Evolutionary conservation across 2,797 vertebrate species (phyloP).

Genomic region (Melanotaenia trifasciata): DNA sequence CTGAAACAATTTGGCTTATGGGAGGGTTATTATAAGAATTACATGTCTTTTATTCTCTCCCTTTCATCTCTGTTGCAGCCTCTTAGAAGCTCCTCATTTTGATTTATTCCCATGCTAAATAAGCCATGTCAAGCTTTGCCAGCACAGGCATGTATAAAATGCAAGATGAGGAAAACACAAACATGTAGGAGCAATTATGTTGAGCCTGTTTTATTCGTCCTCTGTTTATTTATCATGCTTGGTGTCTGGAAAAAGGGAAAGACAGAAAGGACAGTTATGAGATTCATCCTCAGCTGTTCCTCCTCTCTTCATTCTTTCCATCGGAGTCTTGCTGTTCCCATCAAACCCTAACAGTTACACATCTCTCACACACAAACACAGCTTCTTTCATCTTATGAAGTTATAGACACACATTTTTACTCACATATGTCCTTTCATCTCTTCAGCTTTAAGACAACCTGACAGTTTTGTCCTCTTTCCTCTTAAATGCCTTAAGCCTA

Average conservation of each 20-base stretch:
- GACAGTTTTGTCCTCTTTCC: conserved; percentile 41
- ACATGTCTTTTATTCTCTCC: conserved; percentile 55
- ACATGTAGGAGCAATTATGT: conserved; percentile 34
- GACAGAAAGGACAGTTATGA: conserved; percentile 26
- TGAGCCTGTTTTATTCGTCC: conserved; percentile 34
- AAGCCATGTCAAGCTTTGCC: conserved; percentile 65
- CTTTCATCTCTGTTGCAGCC: conserved; percentile 65
- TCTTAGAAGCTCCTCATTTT: conserved; percentile 58
- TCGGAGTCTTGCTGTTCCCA: conserved; percentile 23
- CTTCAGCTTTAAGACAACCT: conserved; percentile 19
- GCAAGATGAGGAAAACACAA: conserved; percentile 57
- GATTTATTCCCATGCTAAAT: conserved; percentile 74
- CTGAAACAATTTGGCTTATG: conserved; percentile 54
- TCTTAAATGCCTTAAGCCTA: conserved; percentile 43
- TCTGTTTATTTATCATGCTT: conserved; percentile 33
- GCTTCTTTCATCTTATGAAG: conserved; percentile 66
- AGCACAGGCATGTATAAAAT: conserved; percentile 73
- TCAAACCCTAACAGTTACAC: conserved; percentile 51
- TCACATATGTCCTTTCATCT: conserved; percentile 37
- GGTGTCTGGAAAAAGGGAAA: conserved; percentile 44
- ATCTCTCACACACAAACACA: conserved; percentile 58
- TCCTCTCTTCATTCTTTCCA: conserved; percentile 58
- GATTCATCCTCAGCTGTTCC: conserved; percentile 50
- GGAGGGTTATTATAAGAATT: conserved; percentile 71
- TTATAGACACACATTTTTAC: conserved; percentile 31